Conservation (phyloP, 2,888 invertebrate genomes). For the Pelosia muscerda region DNA sequence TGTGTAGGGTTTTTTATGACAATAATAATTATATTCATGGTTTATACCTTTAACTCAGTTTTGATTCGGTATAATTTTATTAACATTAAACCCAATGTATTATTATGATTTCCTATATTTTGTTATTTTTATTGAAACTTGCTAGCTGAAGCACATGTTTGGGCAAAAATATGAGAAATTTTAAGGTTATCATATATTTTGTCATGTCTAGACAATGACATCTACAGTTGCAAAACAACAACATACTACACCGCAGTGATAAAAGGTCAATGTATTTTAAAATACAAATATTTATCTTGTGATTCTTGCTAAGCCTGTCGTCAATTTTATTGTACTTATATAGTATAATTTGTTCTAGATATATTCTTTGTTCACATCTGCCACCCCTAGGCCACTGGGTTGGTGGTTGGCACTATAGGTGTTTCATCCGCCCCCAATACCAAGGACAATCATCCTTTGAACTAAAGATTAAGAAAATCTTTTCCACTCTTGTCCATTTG, state of each 20-base stretch:
- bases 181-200: conserved; percentile 1
- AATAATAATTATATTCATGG: neutral
- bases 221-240: neutral
- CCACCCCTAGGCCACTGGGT: too few species aligned
- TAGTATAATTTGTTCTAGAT: neutral
- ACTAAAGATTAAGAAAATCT: too few species aligned
- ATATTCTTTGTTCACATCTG: too few species aligned
- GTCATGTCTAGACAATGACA: neutral
- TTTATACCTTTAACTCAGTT: neutral
- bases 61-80: neutral
- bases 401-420: too few species aligned
- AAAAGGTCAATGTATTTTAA: neutral
- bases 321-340: neutral
- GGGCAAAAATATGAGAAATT: neutral
- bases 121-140: neutral
- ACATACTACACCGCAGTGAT: neutral
- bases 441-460: too few species aligned
- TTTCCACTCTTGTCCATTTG: too few species aligned
- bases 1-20: neutral
- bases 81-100: neutral
- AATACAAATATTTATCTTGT: neutral
- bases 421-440: too few species aligned
- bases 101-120: neutral
- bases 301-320: neutral
- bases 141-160: neutral